A percentile compares a stretch with the other conserved stretches of the same genome.
These are phyloP conservation scores for Lasiurus borealis DNA, from an alignment of 2,113 vertebrate genomes.

Conservation along the genomic window DNA sequence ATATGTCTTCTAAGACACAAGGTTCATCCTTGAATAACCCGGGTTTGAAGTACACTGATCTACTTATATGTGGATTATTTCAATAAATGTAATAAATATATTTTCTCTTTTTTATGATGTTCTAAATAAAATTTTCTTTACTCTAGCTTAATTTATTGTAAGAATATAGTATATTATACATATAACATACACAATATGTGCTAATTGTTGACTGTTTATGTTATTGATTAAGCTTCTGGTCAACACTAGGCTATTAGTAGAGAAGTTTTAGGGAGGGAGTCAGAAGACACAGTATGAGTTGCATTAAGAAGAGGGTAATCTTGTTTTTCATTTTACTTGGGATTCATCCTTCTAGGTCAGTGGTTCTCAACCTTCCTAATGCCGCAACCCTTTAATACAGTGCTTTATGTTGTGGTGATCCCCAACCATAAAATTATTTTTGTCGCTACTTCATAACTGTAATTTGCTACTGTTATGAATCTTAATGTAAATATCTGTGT, in stretches of 20 bases:
- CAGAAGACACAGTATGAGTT: background rate
- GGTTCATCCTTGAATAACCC: background rate
- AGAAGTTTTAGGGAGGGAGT: background rate
- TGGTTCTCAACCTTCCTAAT: too few relatives aligned
- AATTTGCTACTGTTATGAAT: too few relatives aligned
- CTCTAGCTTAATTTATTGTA: background rate
- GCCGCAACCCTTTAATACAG: too few relatives aligned
- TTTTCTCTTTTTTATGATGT: background rate
- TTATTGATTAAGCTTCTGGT: background rate
- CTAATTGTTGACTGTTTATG: background rate
- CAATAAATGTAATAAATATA: background rate
- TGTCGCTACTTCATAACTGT: too few relatives aligned
- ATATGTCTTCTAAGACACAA: background rate
- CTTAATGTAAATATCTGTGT: too few relatives aligned
- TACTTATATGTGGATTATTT: background rate
- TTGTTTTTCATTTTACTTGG: background rate
- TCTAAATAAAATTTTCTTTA: background rate
- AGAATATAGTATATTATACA: background rate
- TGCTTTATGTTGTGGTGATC: too few relatives aligned
- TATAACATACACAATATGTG: background rate
- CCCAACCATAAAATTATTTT: too few relatives aligned
- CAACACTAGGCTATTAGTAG: background rate
- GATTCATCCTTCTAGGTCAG: background rate
- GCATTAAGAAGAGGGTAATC: background rate
- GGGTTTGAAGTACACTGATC: background rate